Conservation (phyloP, 2,797 vertebrate species). For the Pseudochirops corinnae region DNA sequence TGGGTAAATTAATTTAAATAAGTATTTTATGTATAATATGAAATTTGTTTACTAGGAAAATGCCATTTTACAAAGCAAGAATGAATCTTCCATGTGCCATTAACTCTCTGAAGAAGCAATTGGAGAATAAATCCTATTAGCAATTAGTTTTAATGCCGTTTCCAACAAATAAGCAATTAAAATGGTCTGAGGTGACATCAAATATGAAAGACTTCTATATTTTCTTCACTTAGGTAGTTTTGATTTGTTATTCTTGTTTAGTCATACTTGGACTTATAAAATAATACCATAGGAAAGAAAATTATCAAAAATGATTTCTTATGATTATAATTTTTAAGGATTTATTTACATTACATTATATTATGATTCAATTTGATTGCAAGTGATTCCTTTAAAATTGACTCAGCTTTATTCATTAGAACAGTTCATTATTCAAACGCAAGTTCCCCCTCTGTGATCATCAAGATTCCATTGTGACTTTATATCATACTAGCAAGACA, state of each 20-base stretch:
- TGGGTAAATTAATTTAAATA: slow-evolving; percentile 31
- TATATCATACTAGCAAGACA: neutral
- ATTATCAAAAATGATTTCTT: slow-evolving; percentile 7
- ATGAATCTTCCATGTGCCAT: slow-evolving; percentile 49
- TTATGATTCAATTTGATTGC: slow-evolving; percentile 39
- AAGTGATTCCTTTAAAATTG: slow-evolving; percentile 34
- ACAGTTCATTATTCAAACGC: neutral
- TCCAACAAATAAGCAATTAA: slow-evolving; percentile 67
- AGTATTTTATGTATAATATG: slow-evolving; percentile 32
- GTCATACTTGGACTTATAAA: slow-evolving; percentile 16
- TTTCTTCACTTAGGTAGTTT: slow-evolving; percentile 57
- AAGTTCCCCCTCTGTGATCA: neutral
- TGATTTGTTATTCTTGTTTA: neutral
- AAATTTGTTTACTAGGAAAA: slow-evolving; percentile 50
- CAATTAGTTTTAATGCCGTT: slow-evolving; percentile 63
- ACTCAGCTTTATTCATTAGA: neutral
- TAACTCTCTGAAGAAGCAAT: slow-evolving; percentile 69
- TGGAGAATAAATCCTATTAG: slow-evolving; percentile 61
- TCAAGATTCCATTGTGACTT: neutral
- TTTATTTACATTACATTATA: slow-evolving; percentile 42
- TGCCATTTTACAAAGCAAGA: slow-evolving; percentile 69
- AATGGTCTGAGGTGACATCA: slow-evolving; percentile 60
- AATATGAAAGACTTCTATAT: slow-evolving; percentile 50
- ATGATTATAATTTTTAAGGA: slow-evolving; percentile 60
- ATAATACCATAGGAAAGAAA: slow-evolving; percentile 41